A percentile compares a stretch with the other conserved stretches of the same genome.
These are phyloP conservation scores for Dinocampus coccinellae DNA, from an alignment of 2,888 invertebrate genomes.

Conservation along the genomic window DNA sequence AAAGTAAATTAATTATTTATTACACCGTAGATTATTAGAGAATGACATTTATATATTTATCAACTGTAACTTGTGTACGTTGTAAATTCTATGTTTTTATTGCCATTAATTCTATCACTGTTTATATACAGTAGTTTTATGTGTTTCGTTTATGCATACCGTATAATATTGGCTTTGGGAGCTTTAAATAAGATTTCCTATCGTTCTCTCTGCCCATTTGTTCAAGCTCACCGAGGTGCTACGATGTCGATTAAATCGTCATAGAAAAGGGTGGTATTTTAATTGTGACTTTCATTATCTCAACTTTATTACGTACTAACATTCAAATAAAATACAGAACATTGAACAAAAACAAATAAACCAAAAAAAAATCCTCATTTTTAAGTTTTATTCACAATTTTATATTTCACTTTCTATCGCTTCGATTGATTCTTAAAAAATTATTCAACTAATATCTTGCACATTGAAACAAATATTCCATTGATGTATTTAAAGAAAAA, in stretches of 20 bases:
- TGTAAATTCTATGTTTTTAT: constrained; percentile 37
- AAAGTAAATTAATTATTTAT: background rate
- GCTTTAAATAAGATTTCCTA: constrained; percentile 39
- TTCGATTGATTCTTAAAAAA: background rate
- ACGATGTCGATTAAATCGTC: constrained; percentile 34
- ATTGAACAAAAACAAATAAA: background rate
- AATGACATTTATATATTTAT: background rate
- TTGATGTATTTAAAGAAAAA: too few relatives aligned
- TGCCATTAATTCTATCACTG: constrained; percentile 47
- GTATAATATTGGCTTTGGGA: constrained; percentile 19
- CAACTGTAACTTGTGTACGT: background rate
- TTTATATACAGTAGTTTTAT: constrained; percentile 43
- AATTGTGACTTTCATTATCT: constrained; percentile 34
- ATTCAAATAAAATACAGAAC: too few relatives aligned
- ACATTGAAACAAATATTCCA: too few relatives aligned
- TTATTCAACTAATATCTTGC: too few relatives aligned
- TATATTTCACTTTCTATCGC: background rate
- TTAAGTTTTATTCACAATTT: background rate
- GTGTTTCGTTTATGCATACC: constrained; percentile 34
- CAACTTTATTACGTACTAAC: constrained; percentile 33
- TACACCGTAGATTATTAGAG: background rate
- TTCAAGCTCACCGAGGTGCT: constrained; percentile 6
- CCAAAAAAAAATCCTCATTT: background rate
- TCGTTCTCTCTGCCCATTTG: constrained; percentile 32
- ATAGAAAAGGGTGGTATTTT: constrained; percentile 21